Evolutionary conservation across 2,113 vertebrate genomes (phyloP).

Genomic region (Mugil cephalus): DNA sequence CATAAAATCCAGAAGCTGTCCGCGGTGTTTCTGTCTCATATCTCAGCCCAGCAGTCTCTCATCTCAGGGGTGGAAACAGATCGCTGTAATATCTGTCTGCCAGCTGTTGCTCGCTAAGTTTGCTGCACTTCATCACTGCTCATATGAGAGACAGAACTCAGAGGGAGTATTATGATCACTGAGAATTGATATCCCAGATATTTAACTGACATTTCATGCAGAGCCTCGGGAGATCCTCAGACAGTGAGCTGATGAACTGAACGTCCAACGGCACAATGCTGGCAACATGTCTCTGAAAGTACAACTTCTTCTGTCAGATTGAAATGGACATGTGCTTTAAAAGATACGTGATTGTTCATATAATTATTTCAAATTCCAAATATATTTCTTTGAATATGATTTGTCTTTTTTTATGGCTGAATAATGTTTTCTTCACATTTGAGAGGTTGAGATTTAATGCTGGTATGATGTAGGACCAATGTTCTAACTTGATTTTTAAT

Average conservation of each 20-base stretch:
- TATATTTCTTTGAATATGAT: too few relatives aligned
- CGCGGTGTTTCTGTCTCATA: neutral
- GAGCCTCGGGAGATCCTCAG: slow-evolving; percentile 16
- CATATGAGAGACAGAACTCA: slow-evolving; percentile 21
- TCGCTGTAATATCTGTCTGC: slow-evolving; percentile 28
- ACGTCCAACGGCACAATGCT: slow-evolving; percentile 8
- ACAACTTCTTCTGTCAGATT: neutral
- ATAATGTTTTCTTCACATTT: too few relatives aligned
- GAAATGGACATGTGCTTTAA: too few relatives aligned
- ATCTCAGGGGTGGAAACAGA: slow-evolving; percentile 35
- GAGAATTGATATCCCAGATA: slow-evolving; percentile 46
- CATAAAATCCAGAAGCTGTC: neutral
- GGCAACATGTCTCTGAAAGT: slow-evolving; percentile 5
- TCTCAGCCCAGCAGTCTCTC: neutral
- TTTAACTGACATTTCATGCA: slow-evolving; percentile 55
- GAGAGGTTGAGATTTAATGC: too few relatives aligned
- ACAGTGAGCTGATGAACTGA: neutral
- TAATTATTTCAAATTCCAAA: too few relatives aligned
- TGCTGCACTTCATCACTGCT: slow-evolving; percentile 29
- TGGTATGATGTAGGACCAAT: too few relatives aligned
- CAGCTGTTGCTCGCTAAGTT: slow-evolving; percentile 49
- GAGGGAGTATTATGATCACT: slow-evolving; percentile 19
- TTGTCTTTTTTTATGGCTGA: too few relatives aligned
- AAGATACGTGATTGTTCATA: too few relatives aligned
- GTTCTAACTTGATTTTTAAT: too few relatives aligned